phyloP scores from a whole-genome alignment of 92 coral and sea anemone genomes.

The Parazoanthus swiftii region DNA sequence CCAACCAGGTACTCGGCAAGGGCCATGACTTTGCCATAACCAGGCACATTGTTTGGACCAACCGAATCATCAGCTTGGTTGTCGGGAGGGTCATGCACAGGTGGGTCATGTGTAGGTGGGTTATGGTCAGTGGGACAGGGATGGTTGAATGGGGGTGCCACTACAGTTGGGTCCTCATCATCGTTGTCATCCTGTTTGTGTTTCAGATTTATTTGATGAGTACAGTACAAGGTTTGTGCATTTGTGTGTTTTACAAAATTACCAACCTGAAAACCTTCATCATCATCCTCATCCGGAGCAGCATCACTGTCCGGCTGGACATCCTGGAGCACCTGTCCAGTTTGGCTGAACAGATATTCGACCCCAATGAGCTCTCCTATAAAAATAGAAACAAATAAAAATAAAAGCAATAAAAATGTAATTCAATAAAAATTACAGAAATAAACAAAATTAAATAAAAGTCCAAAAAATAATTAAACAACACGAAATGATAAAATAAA shows the following conservation, averaged over 20 bases:
- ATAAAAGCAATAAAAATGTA: no score
- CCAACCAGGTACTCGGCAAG: conserved; percentile 51
- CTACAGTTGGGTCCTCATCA: neutral
- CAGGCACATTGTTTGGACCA: conserved; percentile 60
- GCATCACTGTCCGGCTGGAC: conserved; percentile 6
- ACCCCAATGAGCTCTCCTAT: conserved; percentile 62
- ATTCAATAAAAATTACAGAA: neutral
- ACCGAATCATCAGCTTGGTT: conserved; percentile 32
- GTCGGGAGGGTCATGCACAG: neutral
- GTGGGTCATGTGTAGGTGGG: neutral
- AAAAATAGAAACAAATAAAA: neutral
- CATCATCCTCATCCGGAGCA: neutral
- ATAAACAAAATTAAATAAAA: no score
- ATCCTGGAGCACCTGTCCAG: conserved; percentile 46
- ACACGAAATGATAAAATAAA: neutral
- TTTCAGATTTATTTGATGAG: neutral
- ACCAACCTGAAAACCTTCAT: neutral
- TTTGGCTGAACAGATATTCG: conserved; percentile 51
- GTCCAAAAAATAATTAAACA: no score
- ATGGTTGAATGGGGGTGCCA: neutral
- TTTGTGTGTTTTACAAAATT: neutral
- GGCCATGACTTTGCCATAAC: conserved; percentile 50
- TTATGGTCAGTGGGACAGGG: neutral
- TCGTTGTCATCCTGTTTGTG: neutral
- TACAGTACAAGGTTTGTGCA: neutral